A percentile compares a stretch with the other conserved stretches of the same genome.
Evolutionary conservation across 2,113 vertebrate species (phyloP).

Genomic region (Peromyscus maniculatus): DNA sequence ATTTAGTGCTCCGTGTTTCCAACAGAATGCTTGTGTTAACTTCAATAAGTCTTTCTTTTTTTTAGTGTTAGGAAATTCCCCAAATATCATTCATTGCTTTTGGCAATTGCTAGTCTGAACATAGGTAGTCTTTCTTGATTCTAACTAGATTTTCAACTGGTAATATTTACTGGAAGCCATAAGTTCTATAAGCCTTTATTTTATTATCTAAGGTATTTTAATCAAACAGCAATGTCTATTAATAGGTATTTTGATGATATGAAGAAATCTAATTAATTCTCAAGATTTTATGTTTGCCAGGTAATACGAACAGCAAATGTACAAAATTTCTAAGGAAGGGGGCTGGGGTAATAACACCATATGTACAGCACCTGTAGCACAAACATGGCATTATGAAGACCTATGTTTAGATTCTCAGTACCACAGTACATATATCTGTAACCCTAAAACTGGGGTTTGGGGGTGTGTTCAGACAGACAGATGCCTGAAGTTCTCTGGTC

Average conservation of each 20-base stretch:
- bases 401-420: background rate
- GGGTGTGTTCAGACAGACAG: background rate
- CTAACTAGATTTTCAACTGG: slow-evolving; percentile 24
- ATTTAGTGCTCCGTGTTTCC: background rate
- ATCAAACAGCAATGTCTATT: background rate
- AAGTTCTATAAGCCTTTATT: background rate
- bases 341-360: background rate
- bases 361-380: background rate
- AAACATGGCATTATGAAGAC: background rate
- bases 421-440: background rate
- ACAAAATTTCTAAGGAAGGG: background rate
- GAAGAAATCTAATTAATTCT: background rate
- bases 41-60: background rate
- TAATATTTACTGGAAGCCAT: background rate
- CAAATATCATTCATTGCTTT: background rate
- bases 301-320: background rate
- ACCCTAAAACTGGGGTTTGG: background rate
- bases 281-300: background rate
- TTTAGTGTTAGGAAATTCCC: background rate
- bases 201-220: background rate
- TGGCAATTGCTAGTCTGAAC: background rate
- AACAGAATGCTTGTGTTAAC: background rate
- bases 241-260: background rate
- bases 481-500: background rate
- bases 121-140: background rate